Evolutionary conservation across 2,888 invertebrate genomes (phyloP), one percentile per base, ranked within the genome.

Genomic region (Rhimphoctona megacephalus): DNA sequence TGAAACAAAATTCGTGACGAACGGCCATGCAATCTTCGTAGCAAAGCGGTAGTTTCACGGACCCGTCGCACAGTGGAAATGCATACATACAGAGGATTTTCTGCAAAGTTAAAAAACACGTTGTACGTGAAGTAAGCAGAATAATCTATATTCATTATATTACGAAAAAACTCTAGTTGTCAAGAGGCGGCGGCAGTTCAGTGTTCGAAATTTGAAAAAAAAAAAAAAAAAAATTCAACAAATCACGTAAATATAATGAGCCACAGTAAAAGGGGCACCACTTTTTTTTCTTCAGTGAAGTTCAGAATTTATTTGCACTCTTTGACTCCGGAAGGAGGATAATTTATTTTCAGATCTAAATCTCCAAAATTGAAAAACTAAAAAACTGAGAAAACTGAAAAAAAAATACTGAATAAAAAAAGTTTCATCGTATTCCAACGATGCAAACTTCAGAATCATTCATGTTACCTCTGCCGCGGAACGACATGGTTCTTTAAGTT

Each of bases 21-120:
- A 98, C 97, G 79, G 99, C 99, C 93, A 97, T 96, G 93, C 99
- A 99, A 93, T 99, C 98, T 95, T 99, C 99, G 92, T 98, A 97
- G 94, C 98, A 98, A 7, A 98, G 95, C 6, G 98, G 98, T 85
- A 98, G 95, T 77, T 96, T 96, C 87, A 96, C 95, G 5, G 97
- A 96, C 84, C 96, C 95, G 74, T 96, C 96, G 92, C 98, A 98
- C 92, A 97, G 97, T 3, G 99, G 99, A 95, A 99, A 99, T 74
- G 98, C 98, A 95, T 98, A 98, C 83, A 97, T 96, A 94, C 99
- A 99, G 22, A 99, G 95, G 93, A 99, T 95, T 95, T 97, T 98
- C 96, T 96, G 89, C 6, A 89, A 90, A 19, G 46, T 33, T 9
- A 67, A 46, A 67, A 9, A 25, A 67, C 33, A 14, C 33, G 3